Base-by-base conservation (phyloP, 37 sponge, comb jelly and placozoan species). In the Ianthella basta region DNA sequence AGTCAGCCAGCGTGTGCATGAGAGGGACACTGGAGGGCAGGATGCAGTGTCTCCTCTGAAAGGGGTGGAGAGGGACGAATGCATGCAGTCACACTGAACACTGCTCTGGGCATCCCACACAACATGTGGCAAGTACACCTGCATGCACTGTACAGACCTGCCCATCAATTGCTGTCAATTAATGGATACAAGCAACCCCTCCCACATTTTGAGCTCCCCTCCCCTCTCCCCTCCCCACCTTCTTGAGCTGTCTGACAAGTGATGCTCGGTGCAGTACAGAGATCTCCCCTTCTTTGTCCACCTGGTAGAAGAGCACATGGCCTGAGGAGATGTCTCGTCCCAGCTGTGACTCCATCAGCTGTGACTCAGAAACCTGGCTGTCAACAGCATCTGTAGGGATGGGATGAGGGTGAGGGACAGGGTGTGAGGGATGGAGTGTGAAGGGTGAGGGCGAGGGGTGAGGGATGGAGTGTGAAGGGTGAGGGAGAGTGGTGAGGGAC, bases 41-140 rank as follows among this genome's bases (percentile, higher is more conserved):
- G 25, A 75, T 36, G 15, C 78, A 75, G 54, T 75, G 78, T 10
- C 38, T 75, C 78, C 15, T 39, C 78, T 75, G 78, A 20, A 72
- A 33, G 19, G 13, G 36, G 73, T n/a, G n/a, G n/a, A n/a, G n/a
- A n/a, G n/a, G n/a, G n/a, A n/a, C n/a, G n/a, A n/a, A n/a, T n/a
- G n/a, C n/a, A n/a, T n/a, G n/a, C n/a, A n/a, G n/a, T n/a, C n/a
- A n/a, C n/a, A n/a, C n/a, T n/a, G n/a, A n/a, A n/a, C n/a, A n/a
- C n/a, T n/a, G n/a, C n/a, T n/a, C n/a, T n/a, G n/a, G n/a, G n/a
- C n/a, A n/a, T n/a, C n/a, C n/a, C n/a, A n/a, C n/a, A n/a, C n/a
- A n/a, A n/a, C n/a, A n/a, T n/a, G n/a, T n/a, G n/a, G n/a, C n/a
- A n/a, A n/a, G n/a, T n/a, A n/a, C n/a, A n/a, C n/a, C n/a, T n/a